Base-by-base conservation (phyloP, 1,140 invertebrate genomes). In the Platyura marginata region DNA sequence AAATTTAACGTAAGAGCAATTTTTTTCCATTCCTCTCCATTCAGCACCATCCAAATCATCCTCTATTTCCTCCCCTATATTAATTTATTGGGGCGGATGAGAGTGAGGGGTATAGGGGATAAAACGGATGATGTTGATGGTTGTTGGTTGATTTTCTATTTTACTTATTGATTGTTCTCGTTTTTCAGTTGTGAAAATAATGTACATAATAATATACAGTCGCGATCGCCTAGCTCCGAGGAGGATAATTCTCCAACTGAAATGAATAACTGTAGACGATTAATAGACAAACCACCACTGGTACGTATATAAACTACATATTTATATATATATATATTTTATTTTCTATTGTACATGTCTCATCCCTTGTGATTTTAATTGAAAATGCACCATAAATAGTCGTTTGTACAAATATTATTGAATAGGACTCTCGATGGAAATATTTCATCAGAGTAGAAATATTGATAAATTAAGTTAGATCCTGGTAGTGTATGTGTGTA, bases 231-330 rank as follows among this genome's bases (percentile, higher is more conserved):
- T 37, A 81, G 78, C 56, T 85, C 81, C 47, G 81, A 86, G 57
- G 83, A 86, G 60, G 83, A 80, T 55, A 83, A 82, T 63, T 88
- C 83, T 20, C 83, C 83, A n/a, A 85, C 83, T 35, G 83, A 87
- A 64, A 69, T 87, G 48, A 86, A 86, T 65, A 82, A 81, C 50
- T 86, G 83, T 60, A 79, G 83, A 59, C 69, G 79, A 50, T 70
- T 88, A 47, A 59, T 61, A 32, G 84, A 88, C 61, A 82, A 87
- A 57, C 82, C 82, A 21, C 81, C 81, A 11, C 66, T 87, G 50
- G 83, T 88, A 66, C 83, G 56, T 54, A 21, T 2, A 9, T n/a
- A n/a, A 37, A 33, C n/a, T 21, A 25, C 11, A 9, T 15, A n/a
- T 38, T 33, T 6, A 39, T 4, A 41, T 21, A 9, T 15, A 35